These are phyloP conservation scores for Perizoma affinitatum DNA, from an alignment of 2,888 invertebrate genomes.

Conservation along the genomic window DNA sequence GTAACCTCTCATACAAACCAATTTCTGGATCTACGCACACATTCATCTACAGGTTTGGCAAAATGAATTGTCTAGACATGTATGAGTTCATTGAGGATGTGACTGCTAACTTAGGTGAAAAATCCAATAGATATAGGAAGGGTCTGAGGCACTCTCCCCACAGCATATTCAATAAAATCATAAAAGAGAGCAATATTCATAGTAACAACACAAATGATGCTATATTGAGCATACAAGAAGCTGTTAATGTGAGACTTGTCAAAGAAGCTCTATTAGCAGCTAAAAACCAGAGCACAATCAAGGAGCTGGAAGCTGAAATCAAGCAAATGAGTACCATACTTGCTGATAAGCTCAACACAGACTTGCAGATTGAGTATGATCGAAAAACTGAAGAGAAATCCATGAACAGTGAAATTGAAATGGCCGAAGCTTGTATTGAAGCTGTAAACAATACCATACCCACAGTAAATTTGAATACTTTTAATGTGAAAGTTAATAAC, in stretches of 20 bases:
- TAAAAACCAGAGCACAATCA: constrained; percentile 68
- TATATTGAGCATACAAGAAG: constrained; percentile 72
- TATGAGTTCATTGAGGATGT: constrained; percentile 81
- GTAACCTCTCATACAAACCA: constrained; percentile 82
- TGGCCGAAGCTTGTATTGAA: constrained; percentile 71
- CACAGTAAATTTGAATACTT: constrained; percentile 60
- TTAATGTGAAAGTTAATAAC: constrained; percentile 57
- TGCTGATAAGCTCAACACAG: constrained; percentile 67
- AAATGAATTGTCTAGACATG: constrained; percentile 80
- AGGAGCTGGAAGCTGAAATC: constrained; percentile 76
- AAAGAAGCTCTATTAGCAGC: constrained; percentile 73
- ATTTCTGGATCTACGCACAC: constrained; percentile 84
- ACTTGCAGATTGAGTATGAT: constrained; percentile 60
- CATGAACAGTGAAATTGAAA: constrained; percentile 64
- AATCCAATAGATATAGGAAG: constrained; percentile 75
- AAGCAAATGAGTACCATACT: constrained; percentile 74
- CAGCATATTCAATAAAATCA: constrained; percentile 72
- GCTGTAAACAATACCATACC: constrained; percentile 63
- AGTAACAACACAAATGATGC: constrained; percentile 69
- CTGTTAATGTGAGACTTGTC: constrained; percentile 67
- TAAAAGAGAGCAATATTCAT: constrained; percentile 70
- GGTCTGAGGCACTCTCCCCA: constrained; percentile 60
- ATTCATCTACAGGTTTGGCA: constrained; percentile 85
- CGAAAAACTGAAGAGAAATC: constrained; percentile 61
- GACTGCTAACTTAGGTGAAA: constrained; percentile 82